Base-by-base conservation (phyloP, 1,140 invertebrate species). In the Drosophila bifasciata region DNA sequence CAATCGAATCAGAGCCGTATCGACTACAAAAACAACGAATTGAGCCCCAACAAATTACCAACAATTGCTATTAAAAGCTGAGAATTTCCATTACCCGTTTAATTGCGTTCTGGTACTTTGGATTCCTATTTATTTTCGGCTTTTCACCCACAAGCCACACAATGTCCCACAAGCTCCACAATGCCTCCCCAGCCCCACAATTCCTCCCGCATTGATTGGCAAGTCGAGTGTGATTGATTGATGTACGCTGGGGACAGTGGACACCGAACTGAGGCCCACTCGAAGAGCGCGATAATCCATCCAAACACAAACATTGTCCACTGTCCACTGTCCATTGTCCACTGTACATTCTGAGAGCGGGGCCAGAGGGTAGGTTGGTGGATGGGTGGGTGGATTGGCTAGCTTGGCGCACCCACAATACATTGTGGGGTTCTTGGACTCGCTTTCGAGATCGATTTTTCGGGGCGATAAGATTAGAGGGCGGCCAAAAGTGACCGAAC, bases 401-500 rank as follows among this genome's bases (percentile, higher is more conserved):
- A n/a, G n/a, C n/a, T n/a, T n/a, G n/a, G 46, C 63, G 60, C 63
- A 67, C 63, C 63, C 63, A 67, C 32, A 48, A 48, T 60, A 41
- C 16, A 36, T n/a, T n/a, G 32, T 36, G 45, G 45, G 23, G 60
- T 67, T 67, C 60, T 67, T 64, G 39, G 21, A 52, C 15, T 41
- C 66, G 56, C 44, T 44, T 62, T 23, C n/a, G 19, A 53, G 78
- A 80, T 80, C 62, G 76, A 72, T 76, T 76, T 67, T 56, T n/a
- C n/a, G n/a, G 36, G 45, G 67, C 66, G 78, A 80, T 80, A 80
- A 80, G 78, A 80, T 80, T 80, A 76, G 77, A 80, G 72, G 78
- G 78, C 72, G 67, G 78, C 67, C 72, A 62, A 76, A 46, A 63
- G 32, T 15, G 9, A 11, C 16, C 57, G 51, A 68, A 68, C 56